Conservation (phyloP, 1,140 invertebrate genomes). For the Rhagoletis zephyria region DNA sequence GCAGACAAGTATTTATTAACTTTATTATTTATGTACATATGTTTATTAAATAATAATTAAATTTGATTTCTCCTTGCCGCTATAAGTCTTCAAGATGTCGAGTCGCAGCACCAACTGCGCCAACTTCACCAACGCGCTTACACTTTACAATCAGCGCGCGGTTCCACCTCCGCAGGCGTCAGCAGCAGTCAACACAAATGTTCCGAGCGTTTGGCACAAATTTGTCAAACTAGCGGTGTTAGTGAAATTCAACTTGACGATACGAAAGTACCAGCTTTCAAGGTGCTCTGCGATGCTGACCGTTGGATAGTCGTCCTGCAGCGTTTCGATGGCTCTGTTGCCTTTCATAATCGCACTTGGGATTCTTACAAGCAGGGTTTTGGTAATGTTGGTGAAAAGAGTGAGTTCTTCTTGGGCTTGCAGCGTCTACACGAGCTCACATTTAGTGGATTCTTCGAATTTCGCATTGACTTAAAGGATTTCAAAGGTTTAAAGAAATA, state of each 20-base stretch:
- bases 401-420: slow-evolving; percentile 65
- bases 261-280: slow-evolving; percentile 60
- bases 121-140: not conserved
- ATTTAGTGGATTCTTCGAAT: slow-evolving; percentile 59
- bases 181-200: slow-evolving; percentile 36
- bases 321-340: slow-evolving; percentile 61
- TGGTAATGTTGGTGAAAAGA: slow-evolving; percentile 44
- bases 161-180: not conserved
- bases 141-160: not conserved
- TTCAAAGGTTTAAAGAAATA: slow-evolving; percentile 61
- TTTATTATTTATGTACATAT: not conserved
- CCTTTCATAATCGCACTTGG: slow-evolving; percentile 66
- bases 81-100: not conserved
- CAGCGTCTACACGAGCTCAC: slow-evolving; percentile 63
- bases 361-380: slow-evolving; percentile 64
- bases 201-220: slow-evolving; percentile 59
- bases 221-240: slow-evolving; percentile 60
- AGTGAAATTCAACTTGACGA: slow-evolving; percentile 59
- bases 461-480: slow-evolving; percentile 63
- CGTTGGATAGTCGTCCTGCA: slow-evolving; percentile 64
- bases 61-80: not conserved
- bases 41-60: not conserved
- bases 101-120: not conserved
- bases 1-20: not conserved
- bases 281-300: slow-evolving; percentile 63